Base-by-base conservation (phyloP, 2,888 invertebrate species). In the Boloria euphrosyne region DNA sequence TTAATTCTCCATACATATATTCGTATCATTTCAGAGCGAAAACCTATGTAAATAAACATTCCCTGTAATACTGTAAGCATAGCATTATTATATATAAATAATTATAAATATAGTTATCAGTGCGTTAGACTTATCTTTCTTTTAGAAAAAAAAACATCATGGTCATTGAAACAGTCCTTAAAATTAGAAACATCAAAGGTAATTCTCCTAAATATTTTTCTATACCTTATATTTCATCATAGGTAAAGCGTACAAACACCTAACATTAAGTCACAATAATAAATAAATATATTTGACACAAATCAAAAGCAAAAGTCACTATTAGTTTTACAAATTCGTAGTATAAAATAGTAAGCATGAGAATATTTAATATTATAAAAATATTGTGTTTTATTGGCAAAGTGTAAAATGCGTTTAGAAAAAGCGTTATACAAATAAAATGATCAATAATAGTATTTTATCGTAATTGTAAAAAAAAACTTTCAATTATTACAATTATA, bases 1-100 rank as follows among this genome's bases (percentile, higher is more conserved):
- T 59, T 58, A 38, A 57, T 22, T 59, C 54, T 16, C 27, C 10
- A n/a, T 55, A 44, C 3, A 57, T 22, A 57, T 13, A n/a, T n/a
- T 13, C 44, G 46, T 57, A 46, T 70, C 66, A 71, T 67, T 65
- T 66, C 59, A 53, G 68, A 69, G 67, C 53, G 70, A 68, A 71
- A 71, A 70, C 68, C 53, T 66, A 53, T 53, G 47, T 55, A 47
- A 62, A 50, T 53, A 69, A 69, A 63, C 57, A 38, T 44, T 63
- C 60, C 52, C 55, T 60, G 67, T 63, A 67, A 59, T 63, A 57
- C 57, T 63, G 16, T 61, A 63, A 63, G 27, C 63, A 57, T 57
- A 67, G 60, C 57, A 22, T 38, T 17, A n/a, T 58, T 51, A 27
- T 58, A 47, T 58, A 57, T 17, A 27, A 44, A 53, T 22, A 4